These are phyloP conservation scores for Aphrocallistes beatrix DNA, from an alignment of 37 sponge, comb jelly and placozoan genomes.

Conservation along the genomic window DNA sequence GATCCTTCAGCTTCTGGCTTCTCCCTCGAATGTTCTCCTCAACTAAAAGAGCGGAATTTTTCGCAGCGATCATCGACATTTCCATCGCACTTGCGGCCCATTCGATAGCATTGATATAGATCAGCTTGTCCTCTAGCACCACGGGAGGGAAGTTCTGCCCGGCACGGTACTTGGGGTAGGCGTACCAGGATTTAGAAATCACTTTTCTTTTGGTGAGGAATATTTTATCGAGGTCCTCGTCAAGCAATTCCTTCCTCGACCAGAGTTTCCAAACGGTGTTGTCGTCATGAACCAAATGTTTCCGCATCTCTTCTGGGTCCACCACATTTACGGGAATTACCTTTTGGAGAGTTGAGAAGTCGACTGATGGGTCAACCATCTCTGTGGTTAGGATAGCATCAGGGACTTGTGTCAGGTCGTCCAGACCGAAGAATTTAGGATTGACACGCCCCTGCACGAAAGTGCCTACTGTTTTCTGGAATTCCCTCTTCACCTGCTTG, in stretches of 20 bases:
- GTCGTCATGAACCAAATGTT: constrained; percentile 29
- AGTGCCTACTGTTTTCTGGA: constrained; percentile 58
- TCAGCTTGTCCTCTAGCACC: constrained; percentile 60
- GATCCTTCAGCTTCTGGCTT: constrained; percentile 1
- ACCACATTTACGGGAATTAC: constrained; percentile 39
- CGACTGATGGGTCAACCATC: constrained; percentile 24
- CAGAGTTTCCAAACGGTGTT: constrained; percentile 60
- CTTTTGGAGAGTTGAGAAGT: constrained; percentile 33
- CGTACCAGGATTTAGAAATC: constrained; percentile 45
- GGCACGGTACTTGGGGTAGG: constrained; percentile 68
- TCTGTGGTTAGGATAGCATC: constrained; percentile 33
- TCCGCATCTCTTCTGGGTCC: constrained; percentile 20
- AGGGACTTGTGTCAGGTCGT: constrained; percentile 31
- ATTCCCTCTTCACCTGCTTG: constrained; percentile 26
- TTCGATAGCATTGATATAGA: constrained; percentile 73
- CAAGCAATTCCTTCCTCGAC: constrained; percentile 36
- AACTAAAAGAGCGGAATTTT: constrained; percentile 53
- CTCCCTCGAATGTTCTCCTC: constrained; percentile 24
- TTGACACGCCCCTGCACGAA: constrained; percentile 53
- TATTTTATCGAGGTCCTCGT: constrained; percentile 28
- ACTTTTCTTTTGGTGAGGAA: constrained; percentile 20
- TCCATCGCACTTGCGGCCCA: constrained; percentile 91
- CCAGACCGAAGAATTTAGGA: constrained; percentile 35
- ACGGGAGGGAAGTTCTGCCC: constrained; percentile 55
- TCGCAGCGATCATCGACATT: constrained; percentile 73